Conservation (phyloP, 1,140 invertebrate genomes). For the Drosophila rhopaloa region DNA sequence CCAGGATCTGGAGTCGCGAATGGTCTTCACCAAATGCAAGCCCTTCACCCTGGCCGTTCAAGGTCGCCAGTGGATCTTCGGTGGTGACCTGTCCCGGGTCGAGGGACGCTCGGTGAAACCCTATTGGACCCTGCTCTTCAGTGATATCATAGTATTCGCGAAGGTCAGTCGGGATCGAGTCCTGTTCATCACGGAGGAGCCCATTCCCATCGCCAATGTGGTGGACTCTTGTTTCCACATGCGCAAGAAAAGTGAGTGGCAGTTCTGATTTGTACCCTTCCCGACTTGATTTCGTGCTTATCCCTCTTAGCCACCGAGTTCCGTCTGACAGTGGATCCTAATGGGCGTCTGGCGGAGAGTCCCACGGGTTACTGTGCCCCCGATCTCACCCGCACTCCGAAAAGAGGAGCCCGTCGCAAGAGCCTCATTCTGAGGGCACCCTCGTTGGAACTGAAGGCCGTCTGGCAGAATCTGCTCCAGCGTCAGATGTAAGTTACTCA, state of each 20-base stretch:
- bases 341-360: conserved; percentile 87
- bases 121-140: conserved; percentile 93
- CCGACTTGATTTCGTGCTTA: too few relatives aligned
- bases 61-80: conserved; percentile 94
- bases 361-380: conserved; percentile 88
- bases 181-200: conserved; percentile 94
- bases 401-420: conserved; percentile 87
- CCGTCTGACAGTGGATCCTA: conserved; percentile 87
- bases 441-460: conserved; percentile 92
- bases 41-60: conserved; percentile 92
- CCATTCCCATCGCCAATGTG: conserved; percentile 90
- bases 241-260: conserved; percentile 90
- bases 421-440: conserved; percentile 91
- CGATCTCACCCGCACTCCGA: conserved; percentile 86
- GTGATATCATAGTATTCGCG: conserved; percentile 92
- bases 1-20: conserved; percentile 92
- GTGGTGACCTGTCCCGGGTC: conserved; percentile 91
- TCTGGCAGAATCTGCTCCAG: conserved; percentile 95
- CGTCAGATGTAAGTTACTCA: conserved; percentile 90
- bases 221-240: conserved; percentile 93
- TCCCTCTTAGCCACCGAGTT: conserved; percentile 88
- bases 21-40: conserved; percentile 95
- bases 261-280: accelerated
- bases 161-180: conserved; percentile 93
- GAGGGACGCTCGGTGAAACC: conserved; percentile 92